Conservation (phyloP, 2,888 invertebrate genomes). For the Sepioteuthis lessoniana region DNA sequence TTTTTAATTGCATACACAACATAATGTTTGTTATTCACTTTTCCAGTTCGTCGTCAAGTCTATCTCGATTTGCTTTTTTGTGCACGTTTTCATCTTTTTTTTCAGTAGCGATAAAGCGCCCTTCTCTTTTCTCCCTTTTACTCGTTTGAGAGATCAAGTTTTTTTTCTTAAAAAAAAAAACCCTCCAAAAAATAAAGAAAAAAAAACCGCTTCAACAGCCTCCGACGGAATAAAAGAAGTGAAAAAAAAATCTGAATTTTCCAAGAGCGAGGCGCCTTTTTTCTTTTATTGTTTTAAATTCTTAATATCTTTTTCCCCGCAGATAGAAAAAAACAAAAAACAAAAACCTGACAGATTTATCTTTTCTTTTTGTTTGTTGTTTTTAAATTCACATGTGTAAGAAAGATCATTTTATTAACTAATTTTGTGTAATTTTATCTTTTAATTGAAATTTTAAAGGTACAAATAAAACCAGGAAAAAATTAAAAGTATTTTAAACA, state of each 20-base stretch:
- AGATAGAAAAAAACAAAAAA: not conserved
- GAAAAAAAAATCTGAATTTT: not conserved
- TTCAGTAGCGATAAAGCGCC: not conserved
- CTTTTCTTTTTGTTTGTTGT: too few species aligned
- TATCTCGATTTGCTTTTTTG: not conserved
- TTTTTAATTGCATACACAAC: not conserved
- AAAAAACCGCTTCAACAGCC: not conserved
- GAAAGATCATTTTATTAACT: not conserved
- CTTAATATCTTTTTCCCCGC: not conserved
- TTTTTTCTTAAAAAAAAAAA: not conserved
- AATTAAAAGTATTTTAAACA: not conserved
- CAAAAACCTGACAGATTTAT: not conserved
- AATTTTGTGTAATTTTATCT: not conserved
- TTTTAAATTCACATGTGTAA: not conserved
- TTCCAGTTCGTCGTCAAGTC: not conserved
- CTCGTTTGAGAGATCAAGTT: not conserved
- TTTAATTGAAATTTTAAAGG: not conserved
- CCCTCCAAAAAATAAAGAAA: not conserved
- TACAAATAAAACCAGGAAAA: not conserved
- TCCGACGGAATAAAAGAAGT: not conserved
- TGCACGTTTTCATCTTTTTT: slow-evolving; percentile 34
- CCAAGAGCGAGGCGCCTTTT: not conserved
- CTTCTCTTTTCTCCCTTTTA: not conserved
- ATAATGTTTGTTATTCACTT: slow-evolving; percentile 42
- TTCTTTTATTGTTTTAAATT: not conserved